phyloP scores from a whole-genome alignment of 64 coral and sea anemone species.

The Dendrophyllia cribrosa region DNA sequence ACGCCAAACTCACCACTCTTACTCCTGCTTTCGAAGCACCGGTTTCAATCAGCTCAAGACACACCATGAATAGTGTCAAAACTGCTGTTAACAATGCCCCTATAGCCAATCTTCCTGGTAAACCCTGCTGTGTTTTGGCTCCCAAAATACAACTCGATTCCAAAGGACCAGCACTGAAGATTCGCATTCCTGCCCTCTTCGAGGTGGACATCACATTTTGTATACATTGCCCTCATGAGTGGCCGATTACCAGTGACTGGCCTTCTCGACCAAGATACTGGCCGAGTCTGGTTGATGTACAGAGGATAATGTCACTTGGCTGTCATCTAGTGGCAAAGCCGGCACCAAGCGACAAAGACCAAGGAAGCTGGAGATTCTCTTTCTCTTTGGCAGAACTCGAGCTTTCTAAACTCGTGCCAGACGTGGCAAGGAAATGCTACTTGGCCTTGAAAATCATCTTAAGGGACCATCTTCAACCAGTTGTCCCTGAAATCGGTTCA shows the following conservation, averaged over 20 bases:
- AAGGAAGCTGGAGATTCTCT: slow-evolving; percentile 64
- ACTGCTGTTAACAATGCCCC: background rate
- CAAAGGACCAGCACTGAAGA: slow-evolving; percentile 47
- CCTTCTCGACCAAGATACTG: slow-evolving; percentile 38
- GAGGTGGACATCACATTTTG: slow-evolving; percentile 54
- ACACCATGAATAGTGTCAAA: background rate
- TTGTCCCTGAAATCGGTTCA: background rate
- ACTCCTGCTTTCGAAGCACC: background rate
- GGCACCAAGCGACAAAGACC: slow-evolving; percentile 31
- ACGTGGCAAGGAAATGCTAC: slow-evolving; percentile 66
- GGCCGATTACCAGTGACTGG: slow-evolving; percentile 55
- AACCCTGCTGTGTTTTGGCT: background rate
- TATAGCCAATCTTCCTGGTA: slow-evolving; percentile 2
- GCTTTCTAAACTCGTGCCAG: slow-evolving; percentile 62
- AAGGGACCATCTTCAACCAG: slow-evolving; percentile 65
- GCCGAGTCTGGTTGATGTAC: slow-evolving; percentile 34
- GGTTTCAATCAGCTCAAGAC: background rate
- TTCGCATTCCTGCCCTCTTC: background rate
- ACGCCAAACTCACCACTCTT: background rate
- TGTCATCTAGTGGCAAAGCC: slow-evolving; percentile 67
- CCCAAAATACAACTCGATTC: background rate
- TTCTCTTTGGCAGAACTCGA: slow-evolving; percentile 75
- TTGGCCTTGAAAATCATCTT: slow-evolving; percentile 70
- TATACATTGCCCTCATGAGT: slow-evolving; percentile 26
- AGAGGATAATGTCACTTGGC: slow-evolving; percentile 52